phyloP scores from a whole-genome alignment of 2,113 vertebrate species.

The Perca schrenkii region DNA sequence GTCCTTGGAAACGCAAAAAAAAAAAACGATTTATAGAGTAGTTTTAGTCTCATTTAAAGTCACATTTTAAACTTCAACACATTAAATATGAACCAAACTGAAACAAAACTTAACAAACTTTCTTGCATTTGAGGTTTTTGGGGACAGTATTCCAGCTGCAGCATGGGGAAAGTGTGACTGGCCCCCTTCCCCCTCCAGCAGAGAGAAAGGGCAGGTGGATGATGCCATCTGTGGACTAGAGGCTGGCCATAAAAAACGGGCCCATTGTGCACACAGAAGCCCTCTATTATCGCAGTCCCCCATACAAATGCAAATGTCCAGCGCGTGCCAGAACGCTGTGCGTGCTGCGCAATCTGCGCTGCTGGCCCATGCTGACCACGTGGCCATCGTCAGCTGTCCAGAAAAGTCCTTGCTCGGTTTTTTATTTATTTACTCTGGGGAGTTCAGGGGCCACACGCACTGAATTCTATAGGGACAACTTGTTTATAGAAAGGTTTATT shows the following conservation, averaged over 20 bases:
- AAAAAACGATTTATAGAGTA: not conserved
- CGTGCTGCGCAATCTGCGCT: slow-evolving; percentile 69
- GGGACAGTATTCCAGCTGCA: slow-evolving; percentile 23
- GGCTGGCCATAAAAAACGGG: slow-evolving; percentile 70
- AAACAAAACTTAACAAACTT: not conserved
- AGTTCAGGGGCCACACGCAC: slow-evolving; percentile 28
- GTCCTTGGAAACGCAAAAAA: not conserved
- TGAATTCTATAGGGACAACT: not conserved
- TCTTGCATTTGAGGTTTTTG: not conserved
- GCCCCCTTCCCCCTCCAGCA: slow-evolving; percentile 23
- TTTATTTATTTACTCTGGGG: slow-evolving; percentile 68
- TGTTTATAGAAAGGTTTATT: not conserved
- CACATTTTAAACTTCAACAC: not conserved
- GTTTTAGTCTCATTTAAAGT: too few relatives aligned
- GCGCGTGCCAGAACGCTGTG: slow-evolving; percentile 84
- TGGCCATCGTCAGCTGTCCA: slow-evolving; percentile 76
- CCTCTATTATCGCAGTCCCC: slow-evolving; percentile 74
- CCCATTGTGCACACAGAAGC: slow-evolving; percentile 80
- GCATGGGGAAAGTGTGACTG: slow-evolving; percentile 59
- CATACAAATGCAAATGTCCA: slow-evolving; percentile 85
- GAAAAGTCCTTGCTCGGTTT: slow-evolving; percentile 24
- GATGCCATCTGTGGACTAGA: slow-evolving; percentile 83
- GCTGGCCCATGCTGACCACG: slow-evolving; percentile 65
- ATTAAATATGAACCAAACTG: not conserved
- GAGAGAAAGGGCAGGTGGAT: slow-evolving; percentile 81